Percentiles rank a stretch among this genome's conserved stretches.
Conservation (phyloP, 1,140 invertebrate genomes). For the Drosophila prosaltans region DNA sequence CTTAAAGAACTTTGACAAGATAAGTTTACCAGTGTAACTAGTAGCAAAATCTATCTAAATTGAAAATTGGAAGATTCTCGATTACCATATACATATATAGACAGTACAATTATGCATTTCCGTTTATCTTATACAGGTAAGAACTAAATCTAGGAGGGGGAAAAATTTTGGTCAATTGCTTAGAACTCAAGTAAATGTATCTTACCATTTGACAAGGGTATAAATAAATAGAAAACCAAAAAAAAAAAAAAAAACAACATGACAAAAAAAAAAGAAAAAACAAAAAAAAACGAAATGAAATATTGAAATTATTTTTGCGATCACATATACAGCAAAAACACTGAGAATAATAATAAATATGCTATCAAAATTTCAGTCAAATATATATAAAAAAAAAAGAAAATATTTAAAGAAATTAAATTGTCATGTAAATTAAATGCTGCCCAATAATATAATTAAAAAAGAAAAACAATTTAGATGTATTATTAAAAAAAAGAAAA, state of each 20-base stretch:
- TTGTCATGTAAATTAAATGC: conserved; percentile 42
- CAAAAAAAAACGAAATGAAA: conserved; percentile 9
- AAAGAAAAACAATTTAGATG: conserved; percentile 29
- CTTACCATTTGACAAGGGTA: too few species aligned
- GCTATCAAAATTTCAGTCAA: conserved; percentile 31
- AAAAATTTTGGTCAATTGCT: too few species aligned
- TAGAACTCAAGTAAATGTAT: too few species aligned
- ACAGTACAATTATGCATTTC: too few species aligned
- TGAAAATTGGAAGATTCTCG: too few species aligned
- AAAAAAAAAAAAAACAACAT: conserved; percentile 9
- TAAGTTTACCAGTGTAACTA: too few species aligned
- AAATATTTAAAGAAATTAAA: conserved; percentile 11
- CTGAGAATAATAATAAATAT: conserved; percentile 11
- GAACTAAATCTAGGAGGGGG: too few species aligned
- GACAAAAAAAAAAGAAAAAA: background rate
- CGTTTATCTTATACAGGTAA: too few species aligned
- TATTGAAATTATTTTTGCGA: conserved; percentile 55
- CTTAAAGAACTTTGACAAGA: too few species aligned
- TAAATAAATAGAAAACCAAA: conserved; percentile 8
- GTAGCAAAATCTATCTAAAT: too few species aligned
- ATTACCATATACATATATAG: too few species aligned
- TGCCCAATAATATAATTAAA: conserved; percentile 39
- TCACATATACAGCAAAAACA: conserved; percentile 44
- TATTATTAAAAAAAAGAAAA: conserved; percentile 23
- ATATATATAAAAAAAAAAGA: conserved; percentile 12